Evolutionary conservation across 2,113 vertebrate genomes (phyloP).

Genomic region (Gymnogyps californianus): DNA sequence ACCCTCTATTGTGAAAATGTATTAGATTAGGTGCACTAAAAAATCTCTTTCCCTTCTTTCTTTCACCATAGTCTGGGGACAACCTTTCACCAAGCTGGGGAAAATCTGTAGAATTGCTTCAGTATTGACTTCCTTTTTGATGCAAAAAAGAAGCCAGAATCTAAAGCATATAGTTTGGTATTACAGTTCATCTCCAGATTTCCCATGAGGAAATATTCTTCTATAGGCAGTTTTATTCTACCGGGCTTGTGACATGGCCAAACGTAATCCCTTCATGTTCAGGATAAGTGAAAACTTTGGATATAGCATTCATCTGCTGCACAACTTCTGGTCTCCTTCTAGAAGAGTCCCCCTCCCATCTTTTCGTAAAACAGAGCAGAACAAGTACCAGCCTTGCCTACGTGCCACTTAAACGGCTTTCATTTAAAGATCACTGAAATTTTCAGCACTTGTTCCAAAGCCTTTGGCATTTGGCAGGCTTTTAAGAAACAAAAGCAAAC

Average conservation of each 20-base stretch:
- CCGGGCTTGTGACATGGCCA: not conserved
- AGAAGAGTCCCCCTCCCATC: not conserved
- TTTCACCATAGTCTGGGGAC: not conserved
- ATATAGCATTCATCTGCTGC: not conserved
- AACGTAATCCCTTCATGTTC: not conserved
- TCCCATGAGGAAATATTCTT: not conserved
- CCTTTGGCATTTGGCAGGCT: not conserved
- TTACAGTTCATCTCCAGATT: not conserved
- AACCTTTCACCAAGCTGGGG: not conserved
- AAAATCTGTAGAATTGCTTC: not conserved
- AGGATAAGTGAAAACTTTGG: not conserved
- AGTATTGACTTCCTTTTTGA: not conserved
- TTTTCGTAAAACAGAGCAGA: not conserved
- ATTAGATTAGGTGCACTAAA: not conserved
- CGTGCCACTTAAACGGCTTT: not conserved
- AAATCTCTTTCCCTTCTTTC: not conserved
- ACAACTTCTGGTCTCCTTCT: not conserved
- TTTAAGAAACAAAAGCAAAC: not conserved
- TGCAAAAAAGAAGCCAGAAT: not conserved
- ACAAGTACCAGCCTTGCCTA: not conserved
- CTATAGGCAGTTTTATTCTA: not conserved
- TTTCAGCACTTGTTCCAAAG: not conserved
- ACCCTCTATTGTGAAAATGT: not conserved
- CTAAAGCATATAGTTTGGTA: not conserved
- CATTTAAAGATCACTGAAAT: not conserved